A percentile compares a stretch with the other conserved stretches of the same genome.
Evolutionary conservation across 2,113 vertebrate genomes (phyloP).

Genomic region (Polypterus bichir): DNA sequence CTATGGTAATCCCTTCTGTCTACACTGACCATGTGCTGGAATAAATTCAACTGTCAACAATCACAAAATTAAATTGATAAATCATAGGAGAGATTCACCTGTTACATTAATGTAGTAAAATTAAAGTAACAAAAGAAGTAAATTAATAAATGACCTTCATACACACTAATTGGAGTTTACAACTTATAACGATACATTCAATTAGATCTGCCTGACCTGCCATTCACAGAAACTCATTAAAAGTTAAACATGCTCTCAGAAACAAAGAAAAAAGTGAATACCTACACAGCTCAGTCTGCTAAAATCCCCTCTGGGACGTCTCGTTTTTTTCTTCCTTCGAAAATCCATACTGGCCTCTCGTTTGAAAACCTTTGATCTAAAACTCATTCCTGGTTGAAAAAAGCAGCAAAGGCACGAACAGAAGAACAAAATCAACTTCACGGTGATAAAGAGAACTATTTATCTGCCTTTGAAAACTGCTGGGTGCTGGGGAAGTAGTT

Average conservation of each 20-base stretch:
- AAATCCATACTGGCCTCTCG: slow-evolving; percentile 62
- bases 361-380: slow-evolving; percentile 60
- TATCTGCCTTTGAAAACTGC: slow-evolving; percentile 7
- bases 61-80: no score
- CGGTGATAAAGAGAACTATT: background rate
- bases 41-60: no score
- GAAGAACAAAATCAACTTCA: background rate
- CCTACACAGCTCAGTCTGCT: slow-evolving; percentile 74
- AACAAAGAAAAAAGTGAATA: slow-evolving; percentile 34
- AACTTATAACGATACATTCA: no score
- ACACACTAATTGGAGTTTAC: no score
- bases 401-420: background rate
- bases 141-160: no score
- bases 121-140: no score
- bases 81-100: no score
- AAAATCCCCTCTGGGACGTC: slow-evolving; percentile 57
- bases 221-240: no score
- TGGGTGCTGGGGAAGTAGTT: slow-evolving; percentile 43
- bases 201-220: no score
- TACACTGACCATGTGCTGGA: no score
- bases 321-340: slow-evolving; percentile 64
- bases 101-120: no score
- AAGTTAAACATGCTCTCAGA: slow-evolving; percentile 2
- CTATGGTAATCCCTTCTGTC: no score
- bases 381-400: slow-evolving; percentile 62